Conservation (phyloP, 2,797 vertebrate genomes). For the Adrianichthys oophorus region DNA sequence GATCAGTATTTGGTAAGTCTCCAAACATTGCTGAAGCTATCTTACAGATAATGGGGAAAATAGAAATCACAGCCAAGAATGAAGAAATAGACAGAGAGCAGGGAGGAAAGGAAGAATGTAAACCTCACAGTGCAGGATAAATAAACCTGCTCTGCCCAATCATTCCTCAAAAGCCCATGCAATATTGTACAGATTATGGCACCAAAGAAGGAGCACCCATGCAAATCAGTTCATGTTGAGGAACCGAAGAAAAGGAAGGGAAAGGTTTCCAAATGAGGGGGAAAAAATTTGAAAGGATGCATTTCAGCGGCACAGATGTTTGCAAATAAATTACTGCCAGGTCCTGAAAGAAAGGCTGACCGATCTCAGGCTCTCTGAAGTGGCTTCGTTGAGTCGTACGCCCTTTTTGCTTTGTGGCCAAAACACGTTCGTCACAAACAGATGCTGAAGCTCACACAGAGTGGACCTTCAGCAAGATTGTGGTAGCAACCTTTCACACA, state of each 20-base stretch:
- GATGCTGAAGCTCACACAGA: constrained; percentile 56
- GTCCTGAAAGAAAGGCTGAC: constrained; percentile 43
- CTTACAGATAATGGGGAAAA: constrained; percentile 72
- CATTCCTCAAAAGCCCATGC: constrained; percentile 69
- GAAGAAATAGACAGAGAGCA: constrained; percentile 69
- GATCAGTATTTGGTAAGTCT: constrained; percentile 61
- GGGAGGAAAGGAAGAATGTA: constrained; percentile 74
- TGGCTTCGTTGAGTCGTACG: constrained; percentile 41
- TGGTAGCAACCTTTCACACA: background rate
- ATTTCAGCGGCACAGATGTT: constrained; percentile 72
- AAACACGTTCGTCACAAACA: constrained; percentile 61
- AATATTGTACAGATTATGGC: constrained; percentile 61
- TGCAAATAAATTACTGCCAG: constrained; percentile 70
- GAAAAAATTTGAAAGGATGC: constrained; percentile 52
- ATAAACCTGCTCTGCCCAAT: constrained; percentile 73
- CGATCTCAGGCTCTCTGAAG: constrained; percentile 35
- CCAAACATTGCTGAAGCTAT: constrained; percentile 72
- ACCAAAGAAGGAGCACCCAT: constrained; percentile 62
- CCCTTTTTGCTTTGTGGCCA: constrained; percentile 50
- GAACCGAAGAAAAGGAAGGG: constrained; percentile 37
- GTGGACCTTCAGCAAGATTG: constrained; percentile 27
- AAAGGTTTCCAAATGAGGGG: constrained; percentile 35
- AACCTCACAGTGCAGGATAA: constrained; percentile 74
- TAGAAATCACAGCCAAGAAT: constrained; percentile 60
- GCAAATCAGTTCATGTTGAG: constrained; percentile 57